A percentile compares a stretch with the other conserved stretches of the same genome.
Conservation (phyloP, 2,113 vertebrate genomes). For the Ramphastos sulfuratus region DNA sequence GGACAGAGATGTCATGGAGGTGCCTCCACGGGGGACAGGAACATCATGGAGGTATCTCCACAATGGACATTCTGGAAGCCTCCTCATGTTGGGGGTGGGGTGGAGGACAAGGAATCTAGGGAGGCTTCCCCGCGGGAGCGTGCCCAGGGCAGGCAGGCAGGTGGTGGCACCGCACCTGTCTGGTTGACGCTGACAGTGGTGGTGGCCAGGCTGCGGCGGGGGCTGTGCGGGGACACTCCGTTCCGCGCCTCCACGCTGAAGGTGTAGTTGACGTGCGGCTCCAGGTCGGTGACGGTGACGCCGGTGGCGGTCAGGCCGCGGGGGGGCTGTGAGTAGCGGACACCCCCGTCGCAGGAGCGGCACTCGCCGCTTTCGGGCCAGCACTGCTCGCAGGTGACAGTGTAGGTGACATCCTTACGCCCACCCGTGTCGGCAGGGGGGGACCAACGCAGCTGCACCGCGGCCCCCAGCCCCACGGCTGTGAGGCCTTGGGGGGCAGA, state of each 20-base stretch:
- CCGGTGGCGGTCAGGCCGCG: conserved; percentile 67
- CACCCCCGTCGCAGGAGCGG: conserved; percentile 78
- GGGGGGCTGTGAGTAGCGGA: conserved; percentile 81
- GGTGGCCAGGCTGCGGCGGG: conserved; percentile 47
- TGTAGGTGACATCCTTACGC: conserved; percentile 85
- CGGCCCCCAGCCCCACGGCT: conserved; percentile 78
- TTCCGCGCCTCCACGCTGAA: conserved; percentile 87
- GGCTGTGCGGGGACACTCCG: conserved; percentile 80
- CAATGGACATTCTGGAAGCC: fast-evolving
- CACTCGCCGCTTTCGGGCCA: conserved; percentile 73
- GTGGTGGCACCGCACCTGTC: conserved; percentile 75
- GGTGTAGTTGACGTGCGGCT: conserved; percentile 92
- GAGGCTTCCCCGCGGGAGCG: no score
- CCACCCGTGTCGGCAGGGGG: conserved; percentile 84
- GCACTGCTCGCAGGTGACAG: conserved; percentile 85
- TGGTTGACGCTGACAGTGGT: conserved; percentile 85
- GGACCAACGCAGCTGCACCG: conserved; percentile 86
- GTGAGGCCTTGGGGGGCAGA: conserved; percentile 79
- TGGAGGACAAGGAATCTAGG: no score
- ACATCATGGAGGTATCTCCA: neutral
- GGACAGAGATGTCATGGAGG: neutral
- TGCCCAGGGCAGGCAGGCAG: no score
- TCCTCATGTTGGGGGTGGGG: no score
- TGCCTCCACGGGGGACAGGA: neutral
- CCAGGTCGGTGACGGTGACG: conserved; percentile 84